Conservation (phyloP, 2,888 invertebrate species). For the Ypsolopha scabrella region DNA sequence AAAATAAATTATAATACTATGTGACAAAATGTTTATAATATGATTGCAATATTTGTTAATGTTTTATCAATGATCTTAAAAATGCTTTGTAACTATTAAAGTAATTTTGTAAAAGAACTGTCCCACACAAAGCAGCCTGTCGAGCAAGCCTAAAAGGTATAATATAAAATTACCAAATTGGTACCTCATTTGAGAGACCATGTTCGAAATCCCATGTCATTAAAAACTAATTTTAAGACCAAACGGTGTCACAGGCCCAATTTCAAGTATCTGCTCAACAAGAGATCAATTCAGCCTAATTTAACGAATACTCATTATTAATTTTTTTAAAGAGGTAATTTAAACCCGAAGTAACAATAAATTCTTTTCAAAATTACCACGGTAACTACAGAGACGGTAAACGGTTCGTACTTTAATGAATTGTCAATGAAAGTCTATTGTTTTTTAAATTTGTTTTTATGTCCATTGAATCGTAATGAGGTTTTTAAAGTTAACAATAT, state of each 20-base stretch:
- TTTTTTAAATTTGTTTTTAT: neutral
- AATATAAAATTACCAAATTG: neutral
- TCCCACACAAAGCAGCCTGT: too few relatives aligned
- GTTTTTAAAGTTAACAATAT: neutral
- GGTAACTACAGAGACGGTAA: neutral
- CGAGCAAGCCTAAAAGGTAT: neutral
- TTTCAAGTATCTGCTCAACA: slow-evolving; percentile 26
- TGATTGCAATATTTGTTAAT: too few relatives aligned
- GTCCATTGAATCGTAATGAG: neutral
- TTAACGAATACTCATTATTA: slow-evolving; percentile 41
- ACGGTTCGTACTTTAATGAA: neutral
- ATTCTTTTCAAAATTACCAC: neutral
- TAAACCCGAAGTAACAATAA: slow-evolving; percentile 12
- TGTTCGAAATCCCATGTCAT: slow-evolving; percentile 2
- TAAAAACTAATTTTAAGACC: slow-evolving; percentile 18
- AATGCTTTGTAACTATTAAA: too few relatives aligned
- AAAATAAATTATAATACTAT: too few relatives aligned
- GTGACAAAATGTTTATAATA: too few relatives aligned
- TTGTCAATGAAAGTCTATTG: neutral
- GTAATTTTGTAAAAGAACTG: too few relatives aligned
- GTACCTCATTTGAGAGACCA: neutral
- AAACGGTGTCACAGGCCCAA: slow-evolving; percentile 18
- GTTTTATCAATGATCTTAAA: too few relatives aligned
- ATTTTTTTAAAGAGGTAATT: slow-evolving; percentile 41
- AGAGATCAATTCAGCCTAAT: slow-evolving; percentile 39